phyloP scores from a whole-genome alignment of 2,113 vertebrate genomes.

The Callocephalon fimbriatum region DNA sequence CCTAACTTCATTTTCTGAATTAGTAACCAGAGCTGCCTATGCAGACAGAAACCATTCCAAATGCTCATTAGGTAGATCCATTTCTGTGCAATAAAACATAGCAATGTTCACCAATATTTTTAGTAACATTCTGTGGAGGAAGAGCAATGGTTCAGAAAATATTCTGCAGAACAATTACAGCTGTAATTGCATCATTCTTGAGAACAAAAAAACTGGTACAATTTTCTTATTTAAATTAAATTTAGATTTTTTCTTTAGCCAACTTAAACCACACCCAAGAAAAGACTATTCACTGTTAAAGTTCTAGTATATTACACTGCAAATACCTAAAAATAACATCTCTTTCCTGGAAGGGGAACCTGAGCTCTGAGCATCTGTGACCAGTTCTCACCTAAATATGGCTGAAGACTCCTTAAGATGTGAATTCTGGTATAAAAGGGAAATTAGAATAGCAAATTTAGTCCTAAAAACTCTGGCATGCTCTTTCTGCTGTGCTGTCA shows the following conservation, averaged over 20 bases:
- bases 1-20: not conserved
- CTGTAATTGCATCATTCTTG: not conserved
- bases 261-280: not conserved
- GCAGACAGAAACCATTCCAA: not conserved
- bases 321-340: not conserved
- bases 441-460: not conserved
- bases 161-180: not conserved
- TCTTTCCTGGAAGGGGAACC: not conserved
- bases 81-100: not conserved
- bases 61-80: not conserved
- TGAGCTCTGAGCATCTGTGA: not conserved
- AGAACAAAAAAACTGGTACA: not conserved
- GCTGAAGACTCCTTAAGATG: not conserved
- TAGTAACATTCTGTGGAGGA: not conserved
- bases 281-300: not conserved
- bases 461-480: not conserved
- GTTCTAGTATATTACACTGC: not conserved
- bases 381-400: not conserved
- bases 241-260: not conserved
- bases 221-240: not conserved
- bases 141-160: not conserved
- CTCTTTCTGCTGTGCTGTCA: not conserved
- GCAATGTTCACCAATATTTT: not conserved
- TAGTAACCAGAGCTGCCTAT: not conserved
- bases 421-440: not conserved